Percentiles rank a stretch among this genome's conserved stretches.
Conservation (phyloP, 2,888 invertebrate species). For the Dryocosmus kuriphilus region DNA sequence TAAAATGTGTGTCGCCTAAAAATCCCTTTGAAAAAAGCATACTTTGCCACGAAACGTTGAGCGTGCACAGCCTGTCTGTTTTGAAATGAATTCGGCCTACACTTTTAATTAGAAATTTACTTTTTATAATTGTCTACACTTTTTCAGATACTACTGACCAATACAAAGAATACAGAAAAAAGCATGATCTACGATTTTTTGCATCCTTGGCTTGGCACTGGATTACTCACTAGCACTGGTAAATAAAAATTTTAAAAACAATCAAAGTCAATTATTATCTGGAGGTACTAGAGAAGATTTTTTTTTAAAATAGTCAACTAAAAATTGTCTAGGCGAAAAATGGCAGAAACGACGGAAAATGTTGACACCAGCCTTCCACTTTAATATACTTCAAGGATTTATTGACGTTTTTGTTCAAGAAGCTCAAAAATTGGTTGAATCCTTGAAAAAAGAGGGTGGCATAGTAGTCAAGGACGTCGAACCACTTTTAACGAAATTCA, state of each 20-base stretch:
- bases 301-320: constrained; percentile 47
- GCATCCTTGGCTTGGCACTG: constrained; percentile 73
- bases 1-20: too few relatives aligned
- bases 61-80: too few relatives aligned
- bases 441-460: not conserved
- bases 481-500: constrained; percentile 22
- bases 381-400: constrained; percentile 69
- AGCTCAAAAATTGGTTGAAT: not conserved
- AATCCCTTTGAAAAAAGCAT: too few relatives aligned
- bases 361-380: constrained; percentile 74
- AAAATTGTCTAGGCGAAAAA: constrained; percentile 64
- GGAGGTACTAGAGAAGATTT: too few relatives aligned
- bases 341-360: constrained; percentile 74
- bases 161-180: constrained; percentile 72
- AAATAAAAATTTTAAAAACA: too few relatives aligned
- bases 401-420: constrained; percentile 47
- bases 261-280: too few relatives aligned
- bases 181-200: constrained; percentile 74
- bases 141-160: constrained; percentile 71
- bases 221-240: constrained; percentile 74
- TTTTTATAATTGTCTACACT: not conserved
- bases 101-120: not conserved
- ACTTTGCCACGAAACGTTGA: too few relatives aligned
- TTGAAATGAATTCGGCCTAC: too few relatives aligned
- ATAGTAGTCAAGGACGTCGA: not conserved